Evolutionary conservation across 2,797 vertebrate genomes (phyloP).

Genomic region (Steatocranus sp.): DNA sequence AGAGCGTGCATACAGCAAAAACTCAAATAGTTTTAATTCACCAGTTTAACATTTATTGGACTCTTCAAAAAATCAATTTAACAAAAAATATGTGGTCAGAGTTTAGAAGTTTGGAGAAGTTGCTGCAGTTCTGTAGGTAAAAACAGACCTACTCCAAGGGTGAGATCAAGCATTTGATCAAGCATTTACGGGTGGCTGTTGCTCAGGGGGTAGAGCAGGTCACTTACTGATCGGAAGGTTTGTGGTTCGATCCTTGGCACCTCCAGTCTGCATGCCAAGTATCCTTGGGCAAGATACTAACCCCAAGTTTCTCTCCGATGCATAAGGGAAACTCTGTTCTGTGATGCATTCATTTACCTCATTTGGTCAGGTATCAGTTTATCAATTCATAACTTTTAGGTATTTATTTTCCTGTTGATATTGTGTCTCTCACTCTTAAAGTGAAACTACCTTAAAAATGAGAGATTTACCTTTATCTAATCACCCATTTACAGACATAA

Average conservation of each 20-base stretch:
- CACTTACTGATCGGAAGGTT: background rate
- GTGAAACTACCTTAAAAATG: fast-evolving
- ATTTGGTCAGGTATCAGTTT: background rate
- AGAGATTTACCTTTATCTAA: background rate
- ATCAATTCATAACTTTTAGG: background rate
- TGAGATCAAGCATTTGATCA: background rate
- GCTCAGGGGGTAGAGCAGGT: background rate
- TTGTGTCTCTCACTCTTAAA: background rate
- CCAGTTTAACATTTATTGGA: background rate
- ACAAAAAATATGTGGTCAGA: background rate
- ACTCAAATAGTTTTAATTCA: background rate
- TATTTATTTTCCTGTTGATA: background rate
- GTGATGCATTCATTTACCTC: background rate
- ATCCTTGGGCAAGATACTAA: background rate
- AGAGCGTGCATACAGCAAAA: background rate
- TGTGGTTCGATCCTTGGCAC: background rate
- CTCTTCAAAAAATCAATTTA: background rate
- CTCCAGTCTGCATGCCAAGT: background rate
- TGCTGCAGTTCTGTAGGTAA: background rate
- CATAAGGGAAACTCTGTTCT: background rate
- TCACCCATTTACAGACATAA: background rate
- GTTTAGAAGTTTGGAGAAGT: background rate
- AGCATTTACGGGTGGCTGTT: background rate
- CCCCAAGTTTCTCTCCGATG: background rate
- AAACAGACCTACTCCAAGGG: background rate